Conservation (phyloP, 2,113 vertebrate genomes). For the Antigone vipio region DNA sequence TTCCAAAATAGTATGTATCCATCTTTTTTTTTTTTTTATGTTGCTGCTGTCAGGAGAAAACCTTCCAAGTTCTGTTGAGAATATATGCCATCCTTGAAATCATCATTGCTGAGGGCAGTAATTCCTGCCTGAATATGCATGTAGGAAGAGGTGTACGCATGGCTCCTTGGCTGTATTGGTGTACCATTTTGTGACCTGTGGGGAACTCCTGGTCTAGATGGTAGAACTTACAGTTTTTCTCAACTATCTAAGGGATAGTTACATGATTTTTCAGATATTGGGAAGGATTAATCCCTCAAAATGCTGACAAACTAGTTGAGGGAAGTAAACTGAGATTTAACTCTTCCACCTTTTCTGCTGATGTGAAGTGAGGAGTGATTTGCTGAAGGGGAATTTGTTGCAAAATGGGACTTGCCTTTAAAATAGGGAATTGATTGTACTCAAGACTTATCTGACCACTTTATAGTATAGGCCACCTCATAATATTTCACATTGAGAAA, state of each 20-base stretch:
- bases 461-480: not conserved
- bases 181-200: not conserved
- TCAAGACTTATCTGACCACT: not conserved
- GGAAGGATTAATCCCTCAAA: not conserved
- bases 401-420: not conserved
- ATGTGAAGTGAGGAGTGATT: not conserved
- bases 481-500: not conserved
- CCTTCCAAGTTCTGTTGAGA: not conserved
- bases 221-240: not conserved
- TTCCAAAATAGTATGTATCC: not conserved
- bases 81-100: not conserved
- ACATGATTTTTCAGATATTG: not conserved
- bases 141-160: rapidly evolving
- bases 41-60: not conserved
- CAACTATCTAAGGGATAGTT: not conserved
- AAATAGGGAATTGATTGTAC: not conserved
- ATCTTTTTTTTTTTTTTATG: not conserved
- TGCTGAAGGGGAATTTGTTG: not conserved
- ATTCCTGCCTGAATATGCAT: not conserved
- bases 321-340: not conserved
- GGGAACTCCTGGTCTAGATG: not conserved
- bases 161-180: not conserved
- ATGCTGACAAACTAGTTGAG: not conserved
- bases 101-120: not conserved
- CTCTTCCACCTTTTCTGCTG: not conserved